Evolutionary conservation across 2,113 vertebrate genomes (phyloP).

Genomic region (Plecturocebus donacophilus): DNA sequence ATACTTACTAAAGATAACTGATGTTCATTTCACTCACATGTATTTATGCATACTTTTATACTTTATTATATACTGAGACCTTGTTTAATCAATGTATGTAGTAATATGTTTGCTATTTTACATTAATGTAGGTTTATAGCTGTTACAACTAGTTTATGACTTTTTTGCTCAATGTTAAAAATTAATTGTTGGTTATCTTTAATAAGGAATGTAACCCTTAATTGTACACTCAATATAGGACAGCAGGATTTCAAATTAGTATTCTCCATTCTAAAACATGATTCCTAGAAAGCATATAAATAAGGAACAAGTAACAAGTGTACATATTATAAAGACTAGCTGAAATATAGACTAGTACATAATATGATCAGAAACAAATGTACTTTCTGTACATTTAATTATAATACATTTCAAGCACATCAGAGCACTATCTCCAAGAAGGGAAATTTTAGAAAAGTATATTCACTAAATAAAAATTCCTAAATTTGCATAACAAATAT

Average conservation of each 20-base stretch:
- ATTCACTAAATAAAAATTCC: constrained; percentile 60
- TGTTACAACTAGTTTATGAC: constrained; percentile 6
- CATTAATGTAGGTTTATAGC: neutral
- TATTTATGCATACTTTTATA: neutral
- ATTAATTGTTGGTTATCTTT: constrained; percentile 42
- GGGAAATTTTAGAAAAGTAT: constrained; percentile 44
- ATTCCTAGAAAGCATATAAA: constrained; percentile 6
- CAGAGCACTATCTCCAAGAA: constrained; percentile 6
- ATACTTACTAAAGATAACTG: constrained; percentile 11
- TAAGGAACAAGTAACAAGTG: neutral
- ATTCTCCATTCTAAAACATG: constrained; percentile 11
- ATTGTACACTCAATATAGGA: neutral
- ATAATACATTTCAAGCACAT: constrained; percentile 11
- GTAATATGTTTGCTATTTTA: neutral
- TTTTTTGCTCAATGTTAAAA: constrained; percentile 25
- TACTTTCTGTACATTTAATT: neutral
- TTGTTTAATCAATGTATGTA: neutral
- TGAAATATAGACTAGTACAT: constrained; percentile 7
- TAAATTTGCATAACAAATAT: constrained; percentile 47
- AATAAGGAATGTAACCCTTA: constrained; percentile 19
- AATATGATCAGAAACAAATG: neutral
- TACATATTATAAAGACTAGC: neutral
- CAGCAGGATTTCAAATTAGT: neutral
- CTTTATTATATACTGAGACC: neutral
- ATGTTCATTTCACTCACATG: neutral